phyloP scores from a whole-genome alignment of 2,797 vertebrate species.

The Steatocranus sp. region DNA sequence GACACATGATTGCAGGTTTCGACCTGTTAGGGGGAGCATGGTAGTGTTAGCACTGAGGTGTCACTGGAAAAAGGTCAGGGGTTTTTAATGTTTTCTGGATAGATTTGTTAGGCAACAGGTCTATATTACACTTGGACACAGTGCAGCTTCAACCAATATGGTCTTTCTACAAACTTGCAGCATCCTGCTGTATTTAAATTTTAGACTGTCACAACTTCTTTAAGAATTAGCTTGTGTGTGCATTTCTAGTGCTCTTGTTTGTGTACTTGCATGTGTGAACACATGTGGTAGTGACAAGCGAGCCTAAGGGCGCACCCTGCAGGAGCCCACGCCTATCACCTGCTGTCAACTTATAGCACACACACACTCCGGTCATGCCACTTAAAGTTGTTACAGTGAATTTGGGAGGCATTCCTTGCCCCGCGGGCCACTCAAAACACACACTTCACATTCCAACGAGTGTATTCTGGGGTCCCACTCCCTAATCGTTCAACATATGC shows the following conservation, averaged over 20 bases:
- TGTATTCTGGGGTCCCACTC: constrained; percentile 72
- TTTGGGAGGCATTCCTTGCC: constrained; percentile 62
- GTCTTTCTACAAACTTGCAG: not conserved
- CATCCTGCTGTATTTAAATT: not conserved
- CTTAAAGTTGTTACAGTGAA: constrained; percentile 54
- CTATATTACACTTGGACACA: not conserved
- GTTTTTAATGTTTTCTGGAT: not conserved
- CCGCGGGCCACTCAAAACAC: constrained; percentile 50
- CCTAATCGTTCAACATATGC: constrained; percentile 64
- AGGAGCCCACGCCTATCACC: constrained; percentile 53
- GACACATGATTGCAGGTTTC: not conserved
- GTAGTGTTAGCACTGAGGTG: not conserved
- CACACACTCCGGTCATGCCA: constrained; percentile 24
- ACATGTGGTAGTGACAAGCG: constrained; percentile 13
- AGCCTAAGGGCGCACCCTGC: constrained; percentile 24
- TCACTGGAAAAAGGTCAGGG: not conserved
- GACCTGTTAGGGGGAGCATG: not conserved
- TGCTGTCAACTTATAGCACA: constrained; percentile 59
- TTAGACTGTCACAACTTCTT: not conserved
- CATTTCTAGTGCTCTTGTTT: not conserved
- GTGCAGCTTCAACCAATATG: not conserved
- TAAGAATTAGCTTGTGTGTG: not conserved
- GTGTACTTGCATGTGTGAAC: not conserved
- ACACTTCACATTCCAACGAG: constrained; percentile 66
- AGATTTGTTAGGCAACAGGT: not conserved